phyloP scores from a whole-genome alignment of 2,888 invertebrate genomes.

The Caenorhabditis doughertyi region DNA sequence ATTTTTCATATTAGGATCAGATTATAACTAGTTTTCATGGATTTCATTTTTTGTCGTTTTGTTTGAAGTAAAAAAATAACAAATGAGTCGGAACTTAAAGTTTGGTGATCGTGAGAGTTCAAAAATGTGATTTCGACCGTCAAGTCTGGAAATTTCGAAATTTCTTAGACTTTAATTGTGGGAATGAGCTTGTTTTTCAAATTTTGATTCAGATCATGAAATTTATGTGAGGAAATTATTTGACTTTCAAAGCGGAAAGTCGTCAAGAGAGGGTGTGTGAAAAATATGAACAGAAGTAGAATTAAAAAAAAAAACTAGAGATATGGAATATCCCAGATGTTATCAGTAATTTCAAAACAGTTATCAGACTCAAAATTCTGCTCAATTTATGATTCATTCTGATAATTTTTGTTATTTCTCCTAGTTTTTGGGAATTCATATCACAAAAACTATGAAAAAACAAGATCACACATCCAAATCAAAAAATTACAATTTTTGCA shows the following conservation, averaged over 20 bases:
- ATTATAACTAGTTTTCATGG: too few species aligned
- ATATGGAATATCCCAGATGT: too few species aligned
- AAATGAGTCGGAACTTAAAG: not conserved
- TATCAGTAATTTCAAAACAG: too few species aligned
- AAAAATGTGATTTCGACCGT: not conserved
- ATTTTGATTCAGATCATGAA: not conserved
- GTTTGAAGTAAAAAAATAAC: too few species aligned
- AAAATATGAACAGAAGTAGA: too few species aligned
- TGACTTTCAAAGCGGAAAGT: too few species aligned
- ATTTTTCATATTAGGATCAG: not conserved
- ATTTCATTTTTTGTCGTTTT: not conserved
- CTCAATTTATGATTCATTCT: not conserved
- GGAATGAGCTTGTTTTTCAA: not conserved
- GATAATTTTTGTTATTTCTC: not conserved
- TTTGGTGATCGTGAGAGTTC: not conserved
- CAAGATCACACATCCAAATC: slow-evolving; percentile 8
- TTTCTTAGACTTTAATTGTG: slow-evolving; percentile 8
- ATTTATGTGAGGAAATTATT: not conserved
- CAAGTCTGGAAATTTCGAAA: slow-evolving; percentile 6
- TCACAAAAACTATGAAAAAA: not conserved
- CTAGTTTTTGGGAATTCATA: not conserved
- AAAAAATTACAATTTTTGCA: not conserved
- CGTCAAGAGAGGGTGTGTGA: too few species aligned
- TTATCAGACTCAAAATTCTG: too few species aligned
- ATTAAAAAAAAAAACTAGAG: too few species aligned